phyloP scores from a whole-genome alignment of 2,888 invertebrate species.

The Cantharis lateralis region DNA sequence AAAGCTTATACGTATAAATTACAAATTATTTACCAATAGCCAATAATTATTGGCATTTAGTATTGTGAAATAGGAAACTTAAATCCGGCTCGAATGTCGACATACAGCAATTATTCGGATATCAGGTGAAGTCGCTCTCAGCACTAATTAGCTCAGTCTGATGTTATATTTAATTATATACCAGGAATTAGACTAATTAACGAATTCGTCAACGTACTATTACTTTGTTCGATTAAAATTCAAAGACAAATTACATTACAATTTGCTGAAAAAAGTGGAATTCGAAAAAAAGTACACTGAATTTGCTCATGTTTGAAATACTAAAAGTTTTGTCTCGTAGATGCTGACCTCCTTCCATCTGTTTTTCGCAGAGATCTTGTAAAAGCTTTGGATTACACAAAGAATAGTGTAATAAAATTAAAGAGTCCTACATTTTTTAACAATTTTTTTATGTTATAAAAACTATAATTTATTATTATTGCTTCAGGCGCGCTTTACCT shows the following conservation, averaged over 20 bases:
- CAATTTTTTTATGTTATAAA: too few species aligned
- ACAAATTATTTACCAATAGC: not conserved
- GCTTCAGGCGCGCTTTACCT: too few species aligned
- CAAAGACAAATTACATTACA: constrained; percentile 14
- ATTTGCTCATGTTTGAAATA: not conserved
- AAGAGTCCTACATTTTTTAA: too few species aligned
- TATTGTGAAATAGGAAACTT: not conserved
- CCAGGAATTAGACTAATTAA: constrained; percentile 32
- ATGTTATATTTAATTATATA: constrained; percentile 30
- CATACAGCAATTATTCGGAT: not conserved
- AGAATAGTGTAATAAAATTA: too few species aligned
- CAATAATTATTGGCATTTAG: not conserved
- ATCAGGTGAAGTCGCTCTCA: constrained; percentile 4
- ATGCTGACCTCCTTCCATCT: not conserved
- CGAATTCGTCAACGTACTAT: constrained; percentile 28
- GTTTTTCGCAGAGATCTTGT: not conserved
- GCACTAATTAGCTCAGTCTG: constrained; percentile 22
- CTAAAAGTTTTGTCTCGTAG: not conserved
- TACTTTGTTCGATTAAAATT: constrained; percentile 6
- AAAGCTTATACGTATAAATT: too few species aligned
- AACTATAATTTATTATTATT: too few species aligned
- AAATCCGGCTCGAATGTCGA: constrained; percentile 1
- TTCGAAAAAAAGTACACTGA: not conserved
- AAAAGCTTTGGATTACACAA: not conserved
- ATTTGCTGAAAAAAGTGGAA: constrained; percentile 12